Percentiles rank a stretch among this genome's conserved stretches.
Conservation (phyloP, 2,888 invertebrate genomes). For the Spodoptera exigua region DNA sequence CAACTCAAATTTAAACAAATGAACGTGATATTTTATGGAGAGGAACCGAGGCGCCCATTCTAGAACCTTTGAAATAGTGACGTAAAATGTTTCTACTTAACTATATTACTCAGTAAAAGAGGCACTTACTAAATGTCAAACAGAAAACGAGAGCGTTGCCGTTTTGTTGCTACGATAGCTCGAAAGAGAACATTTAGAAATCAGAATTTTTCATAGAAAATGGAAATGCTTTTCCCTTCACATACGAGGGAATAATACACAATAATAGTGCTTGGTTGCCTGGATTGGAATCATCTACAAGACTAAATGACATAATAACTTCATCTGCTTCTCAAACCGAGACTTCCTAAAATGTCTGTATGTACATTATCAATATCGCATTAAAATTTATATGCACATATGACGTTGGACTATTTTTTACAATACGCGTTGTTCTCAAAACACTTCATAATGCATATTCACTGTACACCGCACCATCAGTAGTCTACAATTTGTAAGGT, state of each 20-base stretch:
- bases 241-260: too few relatives aligned
- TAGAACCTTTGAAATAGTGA: slow-evolving; percentile 22
- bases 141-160: slow-evolving; percentile 10
- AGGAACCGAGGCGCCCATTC: slow-evolving; percentile 19
- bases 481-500: background rate
- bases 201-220: too few relatives aligned
- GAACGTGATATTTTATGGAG: slow-evolving; percentile 15
- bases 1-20: slow-evolving; percentile 23
- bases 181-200: slow-evolving; percentile 6
- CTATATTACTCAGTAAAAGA: background rate
- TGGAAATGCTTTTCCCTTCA: too few relatives aligned
- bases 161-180: slow-evolving; percentile 7
- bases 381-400: too few relatives aligned
- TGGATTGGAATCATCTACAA: too few relatives aligned
- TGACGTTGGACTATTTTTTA: too few relatives aligned
- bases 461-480: slow-evolving; percentile 6
- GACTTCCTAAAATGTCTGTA: too few relatives aligned
- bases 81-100: background rate
- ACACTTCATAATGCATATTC: slow-evolving; percentile 17
- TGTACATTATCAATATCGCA: too few relatives aligned
- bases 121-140: slow-evolving; percentile 37
- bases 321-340: too few relatives aligned
- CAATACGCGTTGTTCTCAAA: too few relatives aligned
- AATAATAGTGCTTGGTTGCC: too few relatives aligned
- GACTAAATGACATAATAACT: too few relatives aligned